Evolutionary conservation across 2,797 vertebrate species (phyloP).

Genomic region (Pteronotus mesoamericanus): DNA sequence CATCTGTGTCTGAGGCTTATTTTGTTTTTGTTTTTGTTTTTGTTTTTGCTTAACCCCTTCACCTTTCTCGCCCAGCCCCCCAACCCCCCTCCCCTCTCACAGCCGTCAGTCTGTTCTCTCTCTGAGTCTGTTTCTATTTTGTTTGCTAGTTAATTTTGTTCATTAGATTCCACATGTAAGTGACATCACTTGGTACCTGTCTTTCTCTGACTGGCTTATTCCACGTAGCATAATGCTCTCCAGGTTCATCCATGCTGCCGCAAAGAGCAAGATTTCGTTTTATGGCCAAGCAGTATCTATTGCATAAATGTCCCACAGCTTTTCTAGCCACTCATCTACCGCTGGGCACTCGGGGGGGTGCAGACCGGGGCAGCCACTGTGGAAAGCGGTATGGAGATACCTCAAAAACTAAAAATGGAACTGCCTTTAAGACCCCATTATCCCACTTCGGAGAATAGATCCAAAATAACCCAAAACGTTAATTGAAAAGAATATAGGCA

Average conservation of each 20-base stretch:
- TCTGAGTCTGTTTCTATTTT: background rate
- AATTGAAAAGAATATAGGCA: background rate
- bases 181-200: background rate
- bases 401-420: background rate
- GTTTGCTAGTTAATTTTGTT: background rate
- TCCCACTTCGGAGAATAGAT: background rate
- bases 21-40: background rate
- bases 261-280: background rate
- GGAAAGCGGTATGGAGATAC: background rate
- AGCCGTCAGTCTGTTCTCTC: background rate
- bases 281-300: background rate
- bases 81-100: background rate
- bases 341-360: no score
- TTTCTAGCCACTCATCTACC: background rate
- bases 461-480: background rate
- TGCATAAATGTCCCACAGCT: background rate
- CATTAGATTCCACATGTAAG: background rate
- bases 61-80: no score
- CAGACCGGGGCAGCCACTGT: background rate
- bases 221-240: background rate
- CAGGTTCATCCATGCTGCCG: background rate
- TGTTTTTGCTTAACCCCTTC: background rate
- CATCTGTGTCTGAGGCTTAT: no score
- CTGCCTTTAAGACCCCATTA: background rate
- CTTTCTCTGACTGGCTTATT: background rate